A percentile compares a stretch with the other conserved stretches of the same genome.
Conservation (phyloP, 2,797 vertebrate genomes). For the Galago senegalensis region DNA sequence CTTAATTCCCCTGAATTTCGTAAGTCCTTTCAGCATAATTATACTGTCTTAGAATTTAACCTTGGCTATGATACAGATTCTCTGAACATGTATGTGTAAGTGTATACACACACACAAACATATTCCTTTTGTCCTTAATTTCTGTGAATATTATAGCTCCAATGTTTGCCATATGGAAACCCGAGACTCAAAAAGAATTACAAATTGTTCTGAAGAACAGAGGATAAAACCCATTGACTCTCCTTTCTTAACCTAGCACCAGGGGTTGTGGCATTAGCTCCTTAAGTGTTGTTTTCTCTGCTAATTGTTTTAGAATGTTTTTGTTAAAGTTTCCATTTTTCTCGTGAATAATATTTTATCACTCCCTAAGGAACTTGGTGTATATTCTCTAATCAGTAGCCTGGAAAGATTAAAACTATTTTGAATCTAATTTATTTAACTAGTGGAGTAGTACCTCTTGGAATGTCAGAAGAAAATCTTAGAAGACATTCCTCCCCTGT, state of each 20-base stretch:
- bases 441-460: background rate
- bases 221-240: slow-evolving; percentile 19
- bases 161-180: background rate
- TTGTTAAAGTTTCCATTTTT: background rate
- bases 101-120: background rate
- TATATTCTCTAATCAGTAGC: slow-evolving; percentile 2
- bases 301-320: slow-evolving; percentile 19
- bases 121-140: background rate
- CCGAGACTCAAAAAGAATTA: background rate
- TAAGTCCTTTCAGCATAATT: background rate
- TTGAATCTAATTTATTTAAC: slow-evolving; percentile 17
- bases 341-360: slow-evolving; percentile 31
- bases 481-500: background rate
- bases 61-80: background rate
- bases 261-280: background rate
- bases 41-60: background rate
- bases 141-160: background rate
- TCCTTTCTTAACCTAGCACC: slow-evolving; percentile 15
- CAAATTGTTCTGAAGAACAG: background rate
- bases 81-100: background rate
- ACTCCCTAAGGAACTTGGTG: background rate
- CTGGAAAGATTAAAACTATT: slow-evolving; percentile 21
- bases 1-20: background rate
- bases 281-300: background rate
- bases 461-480: background rate